These are phyloP conservation scores for Frankliniella fusca DNA, from an alignment of 2,888 invertebrate genomes.

Conservation along the genomic window DNA sequence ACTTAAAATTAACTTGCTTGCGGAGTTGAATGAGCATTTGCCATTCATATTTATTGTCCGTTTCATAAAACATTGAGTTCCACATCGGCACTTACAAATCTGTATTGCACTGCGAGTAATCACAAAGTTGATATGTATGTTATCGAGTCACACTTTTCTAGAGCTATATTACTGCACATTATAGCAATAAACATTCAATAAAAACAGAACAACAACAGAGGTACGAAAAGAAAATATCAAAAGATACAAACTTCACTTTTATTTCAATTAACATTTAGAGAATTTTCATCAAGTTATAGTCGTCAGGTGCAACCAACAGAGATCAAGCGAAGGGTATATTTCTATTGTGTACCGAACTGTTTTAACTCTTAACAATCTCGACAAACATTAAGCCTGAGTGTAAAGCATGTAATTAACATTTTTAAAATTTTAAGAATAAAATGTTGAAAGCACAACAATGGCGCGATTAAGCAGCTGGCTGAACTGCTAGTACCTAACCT, in stretches of 20 bases:
- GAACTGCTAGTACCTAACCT: no score
- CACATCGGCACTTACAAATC: background rate
- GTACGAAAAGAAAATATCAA: background rate
- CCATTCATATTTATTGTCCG: no score
- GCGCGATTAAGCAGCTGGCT: no score
- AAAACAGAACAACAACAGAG: background rate
- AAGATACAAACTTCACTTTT: conserved; percentile 10
- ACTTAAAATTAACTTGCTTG: no score
- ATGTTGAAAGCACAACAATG: no score
- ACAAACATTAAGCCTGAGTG: background rate
- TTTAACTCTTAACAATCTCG: background rate
- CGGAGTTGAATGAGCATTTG: no score
- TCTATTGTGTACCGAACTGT: background rate
- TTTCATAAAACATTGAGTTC: background rate
- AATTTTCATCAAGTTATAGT: background rate
- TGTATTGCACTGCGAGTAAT: conserved; percentile 8
- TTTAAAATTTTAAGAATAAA: background rate
- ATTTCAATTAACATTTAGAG: background rate
- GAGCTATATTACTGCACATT: background rate
- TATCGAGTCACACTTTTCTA: background rate
- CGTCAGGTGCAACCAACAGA: background rate
- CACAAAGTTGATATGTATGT: background rate
- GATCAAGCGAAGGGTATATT: background rate
- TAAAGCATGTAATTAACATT: background rate
- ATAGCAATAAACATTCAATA: background rate